Conservation (phyloP, 2,797 vertebrate genomes). For the Lepidocolaptes lacrymiger region DNA sequence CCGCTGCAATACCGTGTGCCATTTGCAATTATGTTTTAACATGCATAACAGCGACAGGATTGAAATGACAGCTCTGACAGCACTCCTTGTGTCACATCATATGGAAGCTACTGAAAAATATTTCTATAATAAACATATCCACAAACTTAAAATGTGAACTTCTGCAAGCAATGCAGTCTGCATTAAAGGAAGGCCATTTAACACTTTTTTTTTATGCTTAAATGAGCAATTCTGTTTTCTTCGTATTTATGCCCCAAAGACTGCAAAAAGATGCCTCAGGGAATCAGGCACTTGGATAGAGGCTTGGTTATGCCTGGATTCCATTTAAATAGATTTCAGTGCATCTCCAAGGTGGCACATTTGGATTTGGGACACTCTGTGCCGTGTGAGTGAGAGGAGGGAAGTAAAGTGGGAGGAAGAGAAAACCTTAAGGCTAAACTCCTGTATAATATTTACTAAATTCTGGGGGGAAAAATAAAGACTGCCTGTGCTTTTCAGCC, state of each 20-base stretch:
- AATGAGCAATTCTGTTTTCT: slow-evolving; percentile 64
- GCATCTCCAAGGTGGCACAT: background rate
- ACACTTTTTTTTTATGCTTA: slow-evolving; percentile 34
- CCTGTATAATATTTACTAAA: background rate
- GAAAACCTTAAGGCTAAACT: background rate
- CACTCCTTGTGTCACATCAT: slow-evolving; percentile 68
- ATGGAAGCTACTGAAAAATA: slow-evolving; percentile 64
- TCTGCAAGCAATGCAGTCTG: slow-evolving; percentile 53
- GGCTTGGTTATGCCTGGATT: slow-evolving; percentile 12
- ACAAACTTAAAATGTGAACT: slow-evolving; percentile 62
- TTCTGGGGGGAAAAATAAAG: background rate
- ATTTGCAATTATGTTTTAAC: slow-evolving; percentile 55
- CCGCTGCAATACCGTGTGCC: background rate
- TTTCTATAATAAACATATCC: slow-evolving; percentile 66
- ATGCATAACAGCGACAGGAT: slow-evolving; percentile 35
- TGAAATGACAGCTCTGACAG: slow-evolving; percentile 67
- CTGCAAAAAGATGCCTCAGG: slow-evolving; percentile 45
- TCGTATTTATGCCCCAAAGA: slow-evolving; percentile 11
- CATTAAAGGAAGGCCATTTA: slow-evolving; percentile 51
- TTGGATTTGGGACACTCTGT: background rate
- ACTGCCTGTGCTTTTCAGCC: background rate
- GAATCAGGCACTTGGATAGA: slow-evolving; percentile 10
- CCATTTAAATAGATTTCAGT: slow-evolving; percentile 16
- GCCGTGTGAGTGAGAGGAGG: background rate
- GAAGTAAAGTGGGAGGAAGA: background rate